These are phyloP conservation scores for Anhinga anhinga DNA, from an alignment of 2,113 vertebrate genomes.

Conservation along the genomic window DNA sequence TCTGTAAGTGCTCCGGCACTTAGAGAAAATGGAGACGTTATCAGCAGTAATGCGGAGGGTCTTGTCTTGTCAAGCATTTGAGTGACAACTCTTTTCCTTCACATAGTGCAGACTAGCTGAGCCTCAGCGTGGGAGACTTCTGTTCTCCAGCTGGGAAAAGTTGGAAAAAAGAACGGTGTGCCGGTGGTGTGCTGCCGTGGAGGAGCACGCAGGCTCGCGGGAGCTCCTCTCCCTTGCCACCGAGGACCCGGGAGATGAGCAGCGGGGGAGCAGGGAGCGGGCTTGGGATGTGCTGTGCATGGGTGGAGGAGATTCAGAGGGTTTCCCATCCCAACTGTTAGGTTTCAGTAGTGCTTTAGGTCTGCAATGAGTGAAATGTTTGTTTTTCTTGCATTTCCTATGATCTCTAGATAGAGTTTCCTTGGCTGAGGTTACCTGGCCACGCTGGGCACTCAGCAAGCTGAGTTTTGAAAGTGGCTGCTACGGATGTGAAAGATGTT, in stretches of 20 bases:
- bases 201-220: background rate
- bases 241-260: background rate
- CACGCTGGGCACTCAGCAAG: rapidly evolving
- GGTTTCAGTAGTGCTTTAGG: background rate
- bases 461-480: background rate
- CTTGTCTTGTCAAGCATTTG: background rate
- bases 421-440: background rate
- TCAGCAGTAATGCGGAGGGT: background rate
- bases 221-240: background rate
- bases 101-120: background rate
- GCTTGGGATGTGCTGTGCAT: background rate
- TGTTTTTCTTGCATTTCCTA: background rate
- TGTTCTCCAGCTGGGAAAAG: background rate
- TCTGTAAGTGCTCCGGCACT: background rate
- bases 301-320: background rate
- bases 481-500: background rate
- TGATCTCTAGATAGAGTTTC: background rate
- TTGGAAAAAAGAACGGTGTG: background rate
- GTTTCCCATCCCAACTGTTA: background rate
- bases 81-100: background rate
- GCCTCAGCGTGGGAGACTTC: background rate
- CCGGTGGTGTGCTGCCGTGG: rapidly evolving
- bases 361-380: background rate
- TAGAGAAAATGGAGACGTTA: background rate
- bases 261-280: background rate